phyloP scores from a whole-genome alignment of 37 sponge, comb jelly and placozoan species.

The Geodia barretti region DNA sequence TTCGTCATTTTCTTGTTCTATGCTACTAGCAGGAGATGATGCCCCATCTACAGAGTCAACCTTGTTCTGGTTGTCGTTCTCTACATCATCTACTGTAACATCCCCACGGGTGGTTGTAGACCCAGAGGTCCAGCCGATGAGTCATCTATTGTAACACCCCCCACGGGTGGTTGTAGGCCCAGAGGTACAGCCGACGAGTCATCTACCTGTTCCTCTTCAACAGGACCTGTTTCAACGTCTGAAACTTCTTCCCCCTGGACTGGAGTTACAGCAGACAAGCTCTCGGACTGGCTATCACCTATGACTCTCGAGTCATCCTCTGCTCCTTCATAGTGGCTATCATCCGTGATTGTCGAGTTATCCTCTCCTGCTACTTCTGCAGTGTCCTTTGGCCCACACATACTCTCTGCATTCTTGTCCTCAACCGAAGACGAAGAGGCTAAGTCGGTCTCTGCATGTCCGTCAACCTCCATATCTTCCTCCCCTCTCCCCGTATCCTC shows the following conservation, averaged over 20 bases:
- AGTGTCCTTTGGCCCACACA: not conserved
- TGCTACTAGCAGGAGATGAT: not conserved
- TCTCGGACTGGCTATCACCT: too few species aligned
- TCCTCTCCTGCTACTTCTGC: not conserved
- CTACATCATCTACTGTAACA: too few species aligned
- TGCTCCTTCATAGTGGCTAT: not conserved
- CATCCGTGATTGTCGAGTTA: too few species aligned
- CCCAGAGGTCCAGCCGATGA: too few species aligned
- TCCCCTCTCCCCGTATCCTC: not conserved
- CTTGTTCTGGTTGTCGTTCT: too few species aligned
- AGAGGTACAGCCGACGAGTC: too few species aligned
- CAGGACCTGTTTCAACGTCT: not conserved
- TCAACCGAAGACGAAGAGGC: too few species aligned
- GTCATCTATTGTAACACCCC: too few species aligned
- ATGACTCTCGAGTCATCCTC: not conserved
- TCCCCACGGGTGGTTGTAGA: too few species aligned
- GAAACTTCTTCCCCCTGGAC: not conserved
- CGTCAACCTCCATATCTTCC: not conserved
- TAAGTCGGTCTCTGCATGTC: not conserved
- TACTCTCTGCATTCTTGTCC: not conserved
- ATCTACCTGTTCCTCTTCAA: not conserved
- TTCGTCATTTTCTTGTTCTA: not conserved
- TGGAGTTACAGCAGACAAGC: too few species aligned
- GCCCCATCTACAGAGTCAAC: too few species aligned
- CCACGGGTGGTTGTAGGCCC: too few species aligned